Evolutionary conservation across 2,797 vertebrate species (phyloP).

Genomic region (Catamblyrhynchus diadema): DNA sequence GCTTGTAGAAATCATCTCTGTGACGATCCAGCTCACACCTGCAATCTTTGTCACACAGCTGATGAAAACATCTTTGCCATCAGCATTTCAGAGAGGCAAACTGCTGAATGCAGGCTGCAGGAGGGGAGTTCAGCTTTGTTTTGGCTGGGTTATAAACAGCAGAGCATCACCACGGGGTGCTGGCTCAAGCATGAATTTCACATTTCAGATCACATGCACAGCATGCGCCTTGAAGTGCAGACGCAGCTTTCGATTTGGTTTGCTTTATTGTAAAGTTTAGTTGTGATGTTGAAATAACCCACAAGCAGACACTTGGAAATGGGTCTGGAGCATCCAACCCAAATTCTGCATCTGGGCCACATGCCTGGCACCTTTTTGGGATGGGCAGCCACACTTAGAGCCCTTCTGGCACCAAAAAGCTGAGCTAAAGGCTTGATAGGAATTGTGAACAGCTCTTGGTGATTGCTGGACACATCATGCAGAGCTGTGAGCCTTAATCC

Average conservation of each 20-base stretch:
- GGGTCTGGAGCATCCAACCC: not conserved
- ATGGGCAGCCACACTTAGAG: accelerated
- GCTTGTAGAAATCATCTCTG: not conserved
- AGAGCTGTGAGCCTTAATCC: not conserved
- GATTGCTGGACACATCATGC: not conserved
- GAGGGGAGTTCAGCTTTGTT: not conserved
- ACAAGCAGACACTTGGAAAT: not conserved
- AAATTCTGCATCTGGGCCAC: not conserved
- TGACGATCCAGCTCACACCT: not conserved
- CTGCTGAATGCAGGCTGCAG: not conserved
- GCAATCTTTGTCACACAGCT: not conserved
- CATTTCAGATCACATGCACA: not conserved
- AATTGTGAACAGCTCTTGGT: not conserved
- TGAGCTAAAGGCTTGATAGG: not conserved
- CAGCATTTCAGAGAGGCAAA: not conserved
- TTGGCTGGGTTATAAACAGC: not conserved
- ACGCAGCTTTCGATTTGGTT: not conserved
- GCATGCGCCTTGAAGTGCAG: not conserved
- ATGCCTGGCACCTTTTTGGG: not conserved
- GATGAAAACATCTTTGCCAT: not conserved
- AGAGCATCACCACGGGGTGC: not conserved
- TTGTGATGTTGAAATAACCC: not conserved
- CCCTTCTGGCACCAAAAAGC: not conserved
- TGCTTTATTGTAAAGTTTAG: not conserved
- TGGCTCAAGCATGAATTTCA: not conserved